Percentiles rank a stretch among this genome's conserved stretches.
Conservation (phyloP, 53 echinoderm and acorn worm genomes). For the Holothuria leucospilota region DNA sequence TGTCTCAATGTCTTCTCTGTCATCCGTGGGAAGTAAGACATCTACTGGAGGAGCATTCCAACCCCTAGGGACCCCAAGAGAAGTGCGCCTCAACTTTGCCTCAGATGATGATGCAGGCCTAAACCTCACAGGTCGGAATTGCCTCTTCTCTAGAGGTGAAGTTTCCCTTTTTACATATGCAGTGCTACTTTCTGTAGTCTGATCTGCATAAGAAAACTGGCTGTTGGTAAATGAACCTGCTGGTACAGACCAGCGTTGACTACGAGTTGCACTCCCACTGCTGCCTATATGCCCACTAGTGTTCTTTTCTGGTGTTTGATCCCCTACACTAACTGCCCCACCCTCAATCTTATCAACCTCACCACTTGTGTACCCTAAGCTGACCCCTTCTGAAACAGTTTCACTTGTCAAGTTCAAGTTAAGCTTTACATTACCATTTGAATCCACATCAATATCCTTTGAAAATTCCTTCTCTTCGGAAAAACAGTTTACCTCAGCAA, state of each 20-base stretch:
- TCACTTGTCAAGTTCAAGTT: no score
- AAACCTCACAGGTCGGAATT: slow-evolving; percentile 27
- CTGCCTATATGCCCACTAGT: neutral
- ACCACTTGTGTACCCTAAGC: neutral
- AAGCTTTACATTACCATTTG: slow-evolving; percentile 3
- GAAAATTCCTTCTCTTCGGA: neutral
- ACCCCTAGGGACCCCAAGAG: slow-evolving; percentile 58
- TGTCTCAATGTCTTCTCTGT: neutral
- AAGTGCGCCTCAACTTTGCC: slow-evolving; percentile 35
- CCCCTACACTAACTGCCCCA: neutral
- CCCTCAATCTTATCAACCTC: neutral
- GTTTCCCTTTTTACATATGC: neutral
- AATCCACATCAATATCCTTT: neutral
- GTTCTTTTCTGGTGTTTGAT: neutral
- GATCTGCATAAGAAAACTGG: neutral
- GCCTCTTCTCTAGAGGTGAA: neutral
- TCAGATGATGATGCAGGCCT: slow-evolving; percentile 13
- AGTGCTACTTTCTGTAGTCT: neutral
- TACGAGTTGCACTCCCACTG: neutral
- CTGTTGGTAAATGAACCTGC: neutral
- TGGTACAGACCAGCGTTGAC: slow-evolving; percentile 31
- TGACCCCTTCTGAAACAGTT: no score
- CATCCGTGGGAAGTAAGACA: slow-evolving; percentile 14
- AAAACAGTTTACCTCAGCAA: neutral
- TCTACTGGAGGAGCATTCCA: slow-evolving; percentile 42